phyloP scores from a whole-genome alignment of 2,888 invertebrate genomes.

The Drosophila demipolita region DNA sequence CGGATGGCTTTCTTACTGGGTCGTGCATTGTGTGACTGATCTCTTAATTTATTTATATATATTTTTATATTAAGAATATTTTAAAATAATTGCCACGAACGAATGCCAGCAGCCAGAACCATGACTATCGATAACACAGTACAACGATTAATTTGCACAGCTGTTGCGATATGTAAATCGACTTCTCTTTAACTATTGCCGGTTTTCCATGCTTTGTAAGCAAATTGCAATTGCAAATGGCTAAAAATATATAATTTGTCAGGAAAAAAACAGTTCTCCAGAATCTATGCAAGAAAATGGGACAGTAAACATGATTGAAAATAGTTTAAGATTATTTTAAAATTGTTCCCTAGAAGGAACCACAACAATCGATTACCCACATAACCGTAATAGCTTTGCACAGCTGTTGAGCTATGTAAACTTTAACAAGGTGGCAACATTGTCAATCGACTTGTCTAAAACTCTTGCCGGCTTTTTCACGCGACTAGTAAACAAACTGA shows the following conservation, averaged over 20 bases:
- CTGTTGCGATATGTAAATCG: conserved; percentile 2
- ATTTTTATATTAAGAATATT: conserved; percentile 1
- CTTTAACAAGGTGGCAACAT: conserved; percentile 26
- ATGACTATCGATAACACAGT: conserved; percentile 24
- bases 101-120: conserved; percentile 13
- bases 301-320: not conserved
- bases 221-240: not conserved
- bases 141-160: conserved; percentile 17
- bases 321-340: conserved; percentile 5
- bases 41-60: not conserved
- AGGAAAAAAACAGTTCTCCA: not conserved
- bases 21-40: conserved; percentile 47
- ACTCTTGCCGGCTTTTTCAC: conserved; percentile 36
- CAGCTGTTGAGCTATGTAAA: conserved; percentile 18
- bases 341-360: conserved; percentile 50
- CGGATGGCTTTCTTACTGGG: conserved; percentile 42
- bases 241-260: not conserved
- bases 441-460: not conserved
- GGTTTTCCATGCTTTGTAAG: not conserved
- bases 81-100: conserved; percentile 56
- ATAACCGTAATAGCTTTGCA: not conserved
- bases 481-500: conserved; percentile 14
- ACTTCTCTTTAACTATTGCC: conserved; percentile 15
- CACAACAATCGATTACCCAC: conserved; percentile 25
- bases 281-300: not conserved